Evolutionary conservation across 2,113 vertebrate genomes (phyloP).

Genomic region (Sorex fumeus): DNA sequence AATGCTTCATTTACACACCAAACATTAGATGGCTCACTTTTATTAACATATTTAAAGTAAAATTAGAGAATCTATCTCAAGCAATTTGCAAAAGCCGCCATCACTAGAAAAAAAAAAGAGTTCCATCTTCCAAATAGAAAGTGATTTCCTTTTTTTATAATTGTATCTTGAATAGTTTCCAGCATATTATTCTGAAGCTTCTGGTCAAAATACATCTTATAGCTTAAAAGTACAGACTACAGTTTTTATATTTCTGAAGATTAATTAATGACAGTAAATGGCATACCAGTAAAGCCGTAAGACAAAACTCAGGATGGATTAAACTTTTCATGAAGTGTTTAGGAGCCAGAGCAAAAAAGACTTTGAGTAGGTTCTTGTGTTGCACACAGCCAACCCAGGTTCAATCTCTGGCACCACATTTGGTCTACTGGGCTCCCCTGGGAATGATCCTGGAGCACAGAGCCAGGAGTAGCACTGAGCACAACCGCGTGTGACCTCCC

Average conservation of each 20-base stretch:
- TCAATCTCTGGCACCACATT: too few species aligned
- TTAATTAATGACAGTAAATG: background rate
- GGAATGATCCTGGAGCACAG: too few species aligned
- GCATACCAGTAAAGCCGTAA: rapidly evolving
- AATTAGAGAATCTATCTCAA: constrained; percentile 8
- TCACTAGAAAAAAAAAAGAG: background rate
- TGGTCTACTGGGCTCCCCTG: too few species aligned
- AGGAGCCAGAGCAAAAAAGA: too few species aligned
- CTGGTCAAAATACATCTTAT: background rate
- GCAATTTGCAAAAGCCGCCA: constrained; percentile 19
- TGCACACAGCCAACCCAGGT: too few species aligned
- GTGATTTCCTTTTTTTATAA: background rate
- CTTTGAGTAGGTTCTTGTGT: background rate
- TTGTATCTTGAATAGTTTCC: background rate
- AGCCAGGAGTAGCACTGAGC: too few species aligned
- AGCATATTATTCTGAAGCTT: background rate
- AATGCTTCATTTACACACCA: constrained; percentile 55
- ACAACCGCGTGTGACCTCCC: too few species aligned
- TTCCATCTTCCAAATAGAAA: constrained; percentile 12
- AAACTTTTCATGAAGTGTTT: background rate
- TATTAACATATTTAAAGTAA: constrained; percentile 66
- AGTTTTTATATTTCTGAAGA: background rate
- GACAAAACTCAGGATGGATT: background rate
- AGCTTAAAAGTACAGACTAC: background rate
- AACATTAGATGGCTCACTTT: background rate